These are phyloP conservation scores for Diorhabda carinulata DNA, from an alignment of 1,140 invertebrate genomes.

Conservation along the genomic window DNA sequence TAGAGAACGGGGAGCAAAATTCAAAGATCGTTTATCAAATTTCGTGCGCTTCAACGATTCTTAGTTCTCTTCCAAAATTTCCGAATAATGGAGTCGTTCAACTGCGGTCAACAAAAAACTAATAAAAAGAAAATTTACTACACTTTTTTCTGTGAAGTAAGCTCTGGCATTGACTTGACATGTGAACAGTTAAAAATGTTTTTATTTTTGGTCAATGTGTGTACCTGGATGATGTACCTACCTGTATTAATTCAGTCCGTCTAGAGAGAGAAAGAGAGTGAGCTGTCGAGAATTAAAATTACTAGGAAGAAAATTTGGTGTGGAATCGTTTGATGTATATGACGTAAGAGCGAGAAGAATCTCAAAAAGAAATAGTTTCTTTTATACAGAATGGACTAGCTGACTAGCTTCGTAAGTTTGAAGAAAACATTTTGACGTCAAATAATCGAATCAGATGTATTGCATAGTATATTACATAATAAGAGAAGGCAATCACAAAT, in stretches of 20 bases:
- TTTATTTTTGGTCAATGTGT: slow-evolving; percentile 9
- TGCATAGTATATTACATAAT: too few species aligned
- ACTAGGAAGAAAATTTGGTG: too few species aligned
- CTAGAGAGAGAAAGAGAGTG: background rate
- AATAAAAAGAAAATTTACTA: slow-evolving; percentile 29
- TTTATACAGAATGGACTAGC: too few species aligned
- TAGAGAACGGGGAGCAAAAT: slow-evolving; percentile 5
- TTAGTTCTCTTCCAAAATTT: slow-evolving; percentile 21
- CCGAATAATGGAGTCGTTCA: slow-evolving; percentile 27
- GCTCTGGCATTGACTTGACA: slow-evolving; percentile 17
- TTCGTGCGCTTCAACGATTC: slow-evolving; percentile 25
- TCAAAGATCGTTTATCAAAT: slow-evolving; percentile 27
- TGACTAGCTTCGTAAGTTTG: too few species aligned
- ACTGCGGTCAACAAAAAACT: slow-evolving; percentile 19
- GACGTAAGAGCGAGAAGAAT: too few species aligned
- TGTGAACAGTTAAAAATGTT: slow-evolving; percentile 16
- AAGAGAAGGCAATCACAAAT: too few species aligned
- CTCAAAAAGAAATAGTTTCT: too few species aligned
- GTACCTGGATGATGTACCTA: slow-evolving; percentile 9
- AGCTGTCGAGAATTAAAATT: too few species aligned
- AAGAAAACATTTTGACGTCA: too few species aligned
- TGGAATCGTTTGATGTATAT: too few species aligned
- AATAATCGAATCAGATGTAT: too few species aligned
- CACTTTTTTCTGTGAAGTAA: slow-evolving; percentile 29
- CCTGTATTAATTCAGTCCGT: background rate